Percentiles rank a stretch among this genome's conserved stretches.
Conservation (phyloP, 2,797 vertebrate species). For the Dromococcyx pavoninus region DNA sequence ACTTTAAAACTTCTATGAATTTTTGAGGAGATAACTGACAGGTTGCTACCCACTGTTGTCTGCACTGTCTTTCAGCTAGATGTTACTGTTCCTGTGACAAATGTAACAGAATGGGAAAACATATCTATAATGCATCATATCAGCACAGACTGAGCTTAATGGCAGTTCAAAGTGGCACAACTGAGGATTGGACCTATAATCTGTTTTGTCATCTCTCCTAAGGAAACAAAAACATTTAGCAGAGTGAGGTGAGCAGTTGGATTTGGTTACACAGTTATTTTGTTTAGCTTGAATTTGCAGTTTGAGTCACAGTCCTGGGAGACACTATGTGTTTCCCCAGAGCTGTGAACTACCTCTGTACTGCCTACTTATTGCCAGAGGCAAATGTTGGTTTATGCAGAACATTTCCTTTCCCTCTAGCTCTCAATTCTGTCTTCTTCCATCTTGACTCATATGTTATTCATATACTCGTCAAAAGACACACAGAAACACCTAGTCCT, state of each 20-base stretch:
- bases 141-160: neutral
- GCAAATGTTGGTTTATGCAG: neutral
- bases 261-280: neutral
- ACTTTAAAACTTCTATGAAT: neutral
- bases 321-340: neutral
- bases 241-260: neutral
- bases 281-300: neutral
- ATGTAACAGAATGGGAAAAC: neutral
- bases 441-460: neutral
- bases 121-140: neutral
- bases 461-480: neutral
- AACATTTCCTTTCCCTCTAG: neutral
- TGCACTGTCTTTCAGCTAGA: neutral
- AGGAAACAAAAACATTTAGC: neutral
- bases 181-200: neutral
- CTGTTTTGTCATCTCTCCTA: neutral
- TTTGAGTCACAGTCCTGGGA: neutral
- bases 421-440: neutral
- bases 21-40: neutral
- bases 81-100: neutral
- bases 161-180: neutral
- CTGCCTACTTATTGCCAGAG: neutral
- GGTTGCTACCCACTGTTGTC: neutral
- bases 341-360: neutral
- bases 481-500: neutral